Evolutionary conservation across 2,888 invertebrate genomes (phyloP).

Genomic region (Ptilodon capucinus): DNA sequence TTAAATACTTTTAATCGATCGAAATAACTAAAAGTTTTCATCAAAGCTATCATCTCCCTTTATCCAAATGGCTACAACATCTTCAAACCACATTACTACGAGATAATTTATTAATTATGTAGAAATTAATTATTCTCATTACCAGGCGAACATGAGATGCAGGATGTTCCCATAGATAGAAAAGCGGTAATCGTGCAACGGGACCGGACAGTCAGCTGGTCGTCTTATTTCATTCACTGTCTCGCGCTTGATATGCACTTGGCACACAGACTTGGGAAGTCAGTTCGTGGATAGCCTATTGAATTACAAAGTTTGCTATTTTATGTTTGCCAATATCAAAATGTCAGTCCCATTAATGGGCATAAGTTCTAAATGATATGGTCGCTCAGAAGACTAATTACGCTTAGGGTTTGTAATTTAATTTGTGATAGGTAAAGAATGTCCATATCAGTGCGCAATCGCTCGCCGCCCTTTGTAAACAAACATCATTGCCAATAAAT

Average conservation of each 20-base stretch:
- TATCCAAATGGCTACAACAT: too few species aligned
- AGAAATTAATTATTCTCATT: background rate
- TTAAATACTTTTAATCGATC: too few species aligned
- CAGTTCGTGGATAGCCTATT: background rate
- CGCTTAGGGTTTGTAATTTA: background rate
- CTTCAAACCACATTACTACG: background rate
- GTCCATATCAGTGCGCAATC: background rate
- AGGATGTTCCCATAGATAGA: background rate
- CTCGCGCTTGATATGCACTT: background rate
- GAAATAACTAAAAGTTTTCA: too few species aligned
- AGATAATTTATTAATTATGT: background rate
- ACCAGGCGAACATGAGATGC: background rate
- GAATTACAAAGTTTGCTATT: too few species aligned
- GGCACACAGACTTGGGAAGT: background rate
- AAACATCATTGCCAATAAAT: slow-evolving; percentile 50
- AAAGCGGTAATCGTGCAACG: slow-evolving; percentile 25
- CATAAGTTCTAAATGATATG: too few species aligned
- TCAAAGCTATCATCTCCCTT: too few species aligned
- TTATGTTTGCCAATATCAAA: too few species aligned
- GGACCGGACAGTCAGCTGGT: slow-evolving; percentile 12
- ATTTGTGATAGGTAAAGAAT: background rate
- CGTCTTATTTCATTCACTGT: slow-evolving; percentile 6
- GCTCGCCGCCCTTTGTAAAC: slow-evolving; percentile 45
- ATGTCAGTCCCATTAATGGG: too few species aligned
- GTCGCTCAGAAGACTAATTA: too few species aligned